phyloP scores from a whole-genome alignment of 2,888 invertebrate species.

The Caenorhabditis sp. region DNA sequence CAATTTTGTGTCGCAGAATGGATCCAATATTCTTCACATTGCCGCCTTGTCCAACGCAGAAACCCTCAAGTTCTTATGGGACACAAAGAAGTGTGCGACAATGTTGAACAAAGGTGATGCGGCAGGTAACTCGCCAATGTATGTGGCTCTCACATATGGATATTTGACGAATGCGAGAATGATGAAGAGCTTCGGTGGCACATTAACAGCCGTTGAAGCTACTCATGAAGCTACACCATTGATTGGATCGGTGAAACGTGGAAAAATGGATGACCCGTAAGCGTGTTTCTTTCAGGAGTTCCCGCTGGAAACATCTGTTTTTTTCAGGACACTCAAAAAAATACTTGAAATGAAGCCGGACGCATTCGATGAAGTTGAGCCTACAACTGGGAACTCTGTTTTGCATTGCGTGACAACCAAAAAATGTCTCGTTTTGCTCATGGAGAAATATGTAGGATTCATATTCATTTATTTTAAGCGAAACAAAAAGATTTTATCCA shows the following conservation, averaged over 20 bases:
- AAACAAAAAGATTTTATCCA: constrained; percentile 32
- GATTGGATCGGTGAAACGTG: constrained; percentile 44
- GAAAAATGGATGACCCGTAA: constrained; percentile 36
- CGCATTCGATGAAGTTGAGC: constrained; percentile 38
- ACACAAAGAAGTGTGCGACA: constrained; percentile 27
- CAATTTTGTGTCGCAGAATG: constrained; percentile 95
- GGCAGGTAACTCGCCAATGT: constrained; percentile 37
- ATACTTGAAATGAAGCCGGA: constrained; percentile 45
- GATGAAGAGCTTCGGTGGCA: constrained; percentile 25
- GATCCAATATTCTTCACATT: constrained; percentile 76
- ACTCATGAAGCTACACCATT: constrained; percentile 28
- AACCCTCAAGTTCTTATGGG: constrained; percentile 60
- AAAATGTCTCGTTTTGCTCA: constrained; percentile 33
- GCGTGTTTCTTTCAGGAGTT: neutral
- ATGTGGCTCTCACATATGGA: constrained; percentile 35
- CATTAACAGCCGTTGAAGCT: constrained; percentile 20
- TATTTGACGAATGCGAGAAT: constrained; percentile 34
- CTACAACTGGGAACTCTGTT: constrained; percentile 48
- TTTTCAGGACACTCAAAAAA: constrained; percentile 26
- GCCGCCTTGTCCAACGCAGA: constrained; percentile 79
- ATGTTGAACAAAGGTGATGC: constrained; percentile 30
- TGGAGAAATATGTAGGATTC: constrained; percentile 38
- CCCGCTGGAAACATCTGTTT: neutral
- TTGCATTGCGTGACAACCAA: constrained; percentile 44
- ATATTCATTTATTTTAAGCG: too few species aligned